Evolutionary conservation across 2,888 invertebrate species (phyloP), one percentile per base, ranked within the genome.

Genomic region (Deroplatys truncata): DNA sequence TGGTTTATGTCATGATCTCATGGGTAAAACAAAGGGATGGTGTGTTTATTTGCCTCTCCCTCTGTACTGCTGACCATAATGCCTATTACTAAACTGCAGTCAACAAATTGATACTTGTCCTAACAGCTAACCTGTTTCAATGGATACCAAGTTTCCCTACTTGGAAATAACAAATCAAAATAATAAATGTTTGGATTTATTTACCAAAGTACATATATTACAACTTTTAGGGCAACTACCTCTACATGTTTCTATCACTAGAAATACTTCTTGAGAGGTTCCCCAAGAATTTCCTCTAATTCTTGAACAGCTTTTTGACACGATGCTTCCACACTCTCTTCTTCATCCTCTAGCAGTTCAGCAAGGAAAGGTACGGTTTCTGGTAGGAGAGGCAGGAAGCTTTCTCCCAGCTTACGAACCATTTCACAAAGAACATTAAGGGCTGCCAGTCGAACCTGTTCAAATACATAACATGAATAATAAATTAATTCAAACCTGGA

Each of bases 351-450:
- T 91, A 99, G 94, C 28, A 99, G 94, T 93, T 99, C 99, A 0
- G 98, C 98, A 82, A 99, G 94, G 95, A 98, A 98, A 0, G 98
- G 98, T 90, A 99, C 97, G 8, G 98, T 98, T 93, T 99, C 99
- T 0, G 99, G 98, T 88, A 99, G 93, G 0, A 99, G 94, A 0
- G 98, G 96, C 92, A 98, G 95, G 94, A 98, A 99, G 92, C 98
- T 98, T 93, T 98, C 98, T 5, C 98, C 98, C 2, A 99, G 94
- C 92, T 97, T 98, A 86, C 96, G 95, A 5, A 97, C 98, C 92
- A 98, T 96, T 91, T 97, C 96, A 88, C 97, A 96, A 91, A 98
- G 94, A 91, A 96, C 96, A 91, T 96, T 95, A 84, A 98, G 94
- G 0, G 97, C 95, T 88, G 95, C 95, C 88, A 97, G 94, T 89